These are phyloP conservation scores for Drosophila recens DNA, from an alignment of 2,888 invertebrate genomes.

Conservation along the genomic window DNA sequence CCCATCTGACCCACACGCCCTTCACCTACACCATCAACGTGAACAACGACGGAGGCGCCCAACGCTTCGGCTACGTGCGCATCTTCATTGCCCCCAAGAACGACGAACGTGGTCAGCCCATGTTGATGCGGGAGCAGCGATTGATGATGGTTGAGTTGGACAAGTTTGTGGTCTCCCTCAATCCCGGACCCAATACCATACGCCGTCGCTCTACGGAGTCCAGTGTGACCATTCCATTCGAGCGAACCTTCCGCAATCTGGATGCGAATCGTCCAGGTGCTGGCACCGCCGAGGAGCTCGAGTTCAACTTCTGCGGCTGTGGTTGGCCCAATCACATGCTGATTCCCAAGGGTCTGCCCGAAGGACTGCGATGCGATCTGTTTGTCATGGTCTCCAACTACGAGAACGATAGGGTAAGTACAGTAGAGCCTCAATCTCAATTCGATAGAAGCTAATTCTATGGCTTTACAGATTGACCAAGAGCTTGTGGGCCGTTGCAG, in stretches of 20 bases:
- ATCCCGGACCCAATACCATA: slow-evolving; percentile 89
- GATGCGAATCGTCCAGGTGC: slow-evolving; percentile 87
- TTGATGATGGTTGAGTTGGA: slow-evolving; percentile 89
- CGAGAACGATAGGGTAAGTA: slow-evolving; percentile 87
- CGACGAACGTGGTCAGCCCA: slow-evolving; percentile 89
- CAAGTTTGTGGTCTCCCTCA: slow-evolving; percentile 88
- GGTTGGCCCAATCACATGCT: slow-evolving; percentile 95
- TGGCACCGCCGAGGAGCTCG: slow-evolving; percentile 86
- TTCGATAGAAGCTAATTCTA: background rate
- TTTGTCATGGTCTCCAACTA: slow-evolving; percentile 93
- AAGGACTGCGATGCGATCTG: slow-evolving; percentile 89
- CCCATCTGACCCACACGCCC: slow-evolving; percentile 91
- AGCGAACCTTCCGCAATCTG: slow-evolving; percentile 91
- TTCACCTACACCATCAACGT: slow-evolving; percentile 89
- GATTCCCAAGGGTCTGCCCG: slow-evolving; percentile 89
- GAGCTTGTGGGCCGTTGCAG: slow-evolving; percentile 87
- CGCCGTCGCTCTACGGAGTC: slow-evolving; percentile 89
- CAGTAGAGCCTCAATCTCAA: background rate
- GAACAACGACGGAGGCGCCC: slow-evolving; percentile 86
- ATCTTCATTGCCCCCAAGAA: slow-evolving; percentile 89
- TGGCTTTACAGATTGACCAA: slow-evolving; percentile 80
- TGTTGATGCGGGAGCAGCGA: slow-evolving; percentile 88
- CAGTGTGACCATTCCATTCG: slow-evolving; percentile 93
- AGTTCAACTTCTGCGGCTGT: slow-evolving; percentile 94
- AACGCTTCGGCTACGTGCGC: slow-evolving; percentile 88